Evolutionary conservation across 2,888 invertebrate genomes (phyloP).

Genomic region (Apamea epomidion): DNA sequence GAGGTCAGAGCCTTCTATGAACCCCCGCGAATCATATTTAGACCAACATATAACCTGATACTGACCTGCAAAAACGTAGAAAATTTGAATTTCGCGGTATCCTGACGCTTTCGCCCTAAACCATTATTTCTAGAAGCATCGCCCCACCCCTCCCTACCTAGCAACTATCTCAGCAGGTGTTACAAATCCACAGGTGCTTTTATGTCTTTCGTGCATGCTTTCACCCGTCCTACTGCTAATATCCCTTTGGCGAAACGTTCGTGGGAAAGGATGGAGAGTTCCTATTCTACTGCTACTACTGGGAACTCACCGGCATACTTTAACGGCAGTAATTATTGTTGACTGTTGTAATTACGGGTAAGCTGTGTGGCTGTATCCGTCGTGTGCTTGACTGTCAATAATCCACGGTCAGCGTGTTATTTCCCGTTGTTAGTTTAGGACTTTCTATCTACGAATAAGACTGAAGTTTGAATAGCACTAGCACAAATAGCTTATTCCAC

Average conservation of each 20-base stretch:
- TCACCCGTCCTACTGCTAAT: conserved; percentile 25
- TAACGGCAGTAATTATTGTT: conserved; percentile 55
- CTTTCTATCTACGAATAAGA: no score
- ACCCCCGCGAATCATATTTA: no score
- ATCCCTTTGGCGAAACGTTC: conserved; percentile 35
- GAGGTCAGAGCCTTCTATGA: no score
- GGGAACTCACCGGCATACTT: conserved; percentile 45
- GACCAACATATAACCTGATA: no score
- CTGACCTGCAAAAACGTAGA: no score
- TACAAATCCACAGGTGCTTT: neutral
- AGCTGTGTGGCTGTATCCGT: conserved; percentile 43
- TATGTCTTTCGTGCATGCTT: no score
- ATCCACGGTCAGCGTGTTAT: conserved; percentile 7
- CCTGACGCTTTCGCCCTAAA: no score
- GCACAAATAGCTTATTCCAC: no score
- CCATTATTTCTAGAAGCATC: neutral
- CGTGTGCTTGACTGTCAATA: conserved; percentile 17
- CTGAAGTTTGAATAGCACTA: no score
- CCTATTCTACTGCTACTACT: conserved; percentile 46
- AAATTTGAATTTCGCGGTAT: no score
- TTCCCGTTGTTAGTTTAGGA: neutral
- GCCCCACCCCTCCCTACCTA: neutral
- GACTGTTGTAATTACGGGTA: conserved; percentile 57
- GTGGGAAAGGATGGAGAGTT: conserved; percentile 63
- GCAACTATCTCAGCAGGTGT: conserved; percentile 3